Percentiles rank a stretch among this genome's conserved stretches.
These are phyloP conservation scores for Rhizomys pruinosus DNA, from an alignment of 2,113 vertebrate species.

Conservation along the genomic window DNA sequence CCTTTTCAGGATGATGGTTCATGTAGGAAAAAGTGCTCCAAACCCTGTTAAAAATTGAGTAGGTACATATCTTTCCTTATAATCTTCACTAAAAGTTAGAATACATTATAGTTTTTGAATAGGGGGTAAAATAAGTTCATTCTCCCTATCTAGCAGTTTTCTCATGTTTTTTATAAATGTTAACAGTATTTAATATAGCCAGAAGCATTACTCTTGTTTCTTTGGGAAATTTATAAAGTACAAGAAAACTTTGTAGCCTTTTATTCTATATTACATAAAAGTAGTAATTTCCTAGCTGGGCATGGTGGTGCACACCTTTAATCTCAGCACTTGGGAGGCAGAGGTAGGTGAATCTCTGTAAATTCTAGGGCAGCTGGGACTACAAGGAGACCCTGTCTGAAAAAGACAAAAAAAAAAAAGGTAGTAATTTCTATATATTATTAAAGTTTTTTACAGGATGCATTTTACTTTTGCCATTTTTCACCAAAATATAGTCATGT, in stretches of 20 bases:
- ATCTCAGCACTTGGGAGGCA: too few species aligned
- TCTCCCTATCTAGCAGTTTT: neutral
- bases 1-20: neutral
- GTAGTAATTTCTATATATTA: neutral
- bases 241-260: neutral
- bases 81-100: neutral
- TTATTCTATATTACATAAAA: neutral
- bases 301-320: too few species aligned
- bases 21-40: neutral
- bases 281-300: too few species aligned
- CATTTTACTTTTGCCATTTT: neutral
- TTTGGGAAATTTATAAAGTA: neutral
- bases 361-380: too few species aligned
- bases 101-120: constrained; percentile 19
- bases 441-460: neutral
- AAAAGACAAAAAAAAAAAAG: too few species aligned
- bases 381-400: too few species aligned
- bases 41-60: neutral
- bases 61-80: neutral
- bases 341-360: too few species aligned
- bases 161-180: neutral
- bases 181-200: neutral
- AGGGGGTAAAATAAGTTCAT: neutral
- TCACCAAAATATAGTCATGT: neutral
- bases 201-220: neutral